These are phyloP conservation scores for Calycopis cecrops DNA, from an alignment of 1,140 invertebrate genomes.

Conservation along the genomic window DNA sequence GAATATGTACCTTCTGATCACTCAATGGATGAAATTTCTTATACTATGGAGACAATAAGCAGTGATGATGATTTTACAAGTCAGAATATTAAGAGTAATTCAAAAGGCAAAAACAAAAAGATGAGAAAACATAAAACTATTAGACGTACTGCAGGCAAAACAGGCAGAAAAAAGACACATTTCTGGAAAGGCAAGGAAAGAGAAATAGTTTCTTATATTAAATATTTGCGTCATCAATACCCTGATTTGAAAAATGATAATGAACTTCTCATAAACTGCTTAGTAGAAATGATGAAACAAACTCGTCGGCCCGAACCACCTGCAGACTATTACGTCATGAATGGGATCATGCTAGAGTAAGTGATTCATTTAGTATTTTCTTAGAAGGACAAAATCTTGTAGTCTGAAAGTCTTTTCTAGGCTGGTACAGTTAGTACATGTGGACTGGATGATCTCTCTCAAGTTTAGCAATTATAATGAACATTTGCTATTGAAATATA, in stretches of 20 bases:
- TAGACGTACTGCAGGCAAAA: slow-evolving; percentile 13
- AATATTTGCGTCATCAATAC: slow-evolving; percentile 40
- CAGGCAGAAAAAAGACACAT: slow-evolving; percentile 26
- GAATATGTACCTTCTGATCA: slow-evolving; percentile 25
- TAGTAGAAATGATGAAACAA: slow-evolving; percentile 48
- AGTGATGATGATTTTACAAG: slow-evolving; percentile 21
- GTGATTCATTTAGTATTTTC: slow-evolving; percentile 19
- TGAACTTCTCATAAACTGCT: slow-evolving; percentile 35
- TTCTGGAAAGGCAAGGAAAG: slow-evolving; percentile 12
- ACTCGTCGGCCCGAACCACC: slow-evolving; percentile 40
- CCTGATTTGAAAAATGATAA: slow-evolving; percentile 38
- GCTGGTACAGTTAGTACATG: no score
- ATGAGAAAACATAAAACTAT: no score
- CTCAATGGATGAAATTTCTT: slow-evolving; percentile 7
- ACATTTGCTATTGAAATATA: no score
- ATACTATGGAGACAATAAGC: background rate
- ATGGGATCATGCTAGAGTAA: slow-evolving; percentile 50
- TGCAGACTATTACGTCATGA: slow-evolving; percentile 41
- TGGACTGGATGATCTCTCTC: no score
- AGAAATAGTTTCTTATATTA: slow-evolving; percentile 43
- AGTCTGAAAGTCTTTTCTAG: no score
- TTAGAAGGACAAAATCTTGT: background rate
- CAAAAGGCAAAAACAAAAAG: no score
- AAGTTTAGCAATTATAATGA: no score
- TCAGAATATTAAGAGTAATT: slow-evolving; percentile 15